Conservation (phyloP, 1,140 invertebrate species). For the Temnothorax curvispinosus region DNA sequence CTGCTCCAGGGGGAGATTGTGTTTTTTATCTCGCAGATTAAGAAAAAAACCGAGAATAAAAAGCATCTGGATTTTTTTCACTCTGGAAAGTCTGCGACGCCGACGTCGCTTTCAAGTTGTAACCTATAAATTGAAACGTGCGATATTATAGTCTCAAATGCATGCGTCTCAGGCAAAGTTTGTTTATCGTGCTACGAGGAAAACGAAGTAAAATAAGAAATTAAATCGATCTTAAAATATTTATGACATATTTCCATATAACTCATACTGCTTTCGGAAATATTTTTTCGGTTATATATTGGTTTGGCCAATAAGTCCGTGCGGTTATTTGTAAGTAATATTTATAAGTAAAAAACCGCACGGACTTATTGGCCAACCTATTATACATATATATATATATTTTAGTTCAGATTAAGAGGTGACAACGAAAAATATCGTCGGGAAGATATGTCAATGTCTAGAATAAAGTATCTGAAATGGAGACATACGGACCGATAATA, state of each 20-base stretch:
- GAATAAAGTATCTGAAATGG: neutral
- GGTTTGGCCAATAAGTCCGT: too few relatives aligned
- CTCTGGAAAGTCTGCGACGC: neutral
- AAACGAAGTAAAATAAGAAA: neutral
- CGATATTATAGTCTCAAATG: neutral
- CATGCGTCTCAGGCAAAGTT: neutral
- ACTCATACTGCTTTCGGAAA: neutral
- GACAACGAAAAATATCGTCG: neutral
- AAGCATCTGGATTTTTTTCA: neutral
- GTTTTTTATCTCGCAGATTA: neutral
- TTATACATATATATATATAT: too few relatives aligned
- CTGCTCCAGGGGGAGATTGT: neutral
- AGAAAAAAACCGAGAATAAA: neutral
- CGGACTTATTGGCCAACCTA: too few relatives aligned
- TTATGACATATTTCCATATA: neutral
- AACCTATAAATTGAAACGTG: neutral
- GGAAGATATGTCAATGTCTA: neutral
- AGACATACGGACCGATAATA: neutral
- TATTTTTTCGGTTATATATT: neutral
- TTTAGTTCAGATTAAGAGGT: neutral
- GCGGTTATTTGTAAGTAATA: too few relatives aligned
- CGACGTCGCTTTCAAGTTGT: neutral
- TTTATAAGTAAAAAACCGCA: too few relatives aligned
- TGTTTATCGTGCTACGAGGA: neutral
- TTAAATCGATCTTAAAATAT: neutral